Conservation (phyloP, 2,888 invertebrate genomes). For the Epistrophe grossulariae region DNA sequence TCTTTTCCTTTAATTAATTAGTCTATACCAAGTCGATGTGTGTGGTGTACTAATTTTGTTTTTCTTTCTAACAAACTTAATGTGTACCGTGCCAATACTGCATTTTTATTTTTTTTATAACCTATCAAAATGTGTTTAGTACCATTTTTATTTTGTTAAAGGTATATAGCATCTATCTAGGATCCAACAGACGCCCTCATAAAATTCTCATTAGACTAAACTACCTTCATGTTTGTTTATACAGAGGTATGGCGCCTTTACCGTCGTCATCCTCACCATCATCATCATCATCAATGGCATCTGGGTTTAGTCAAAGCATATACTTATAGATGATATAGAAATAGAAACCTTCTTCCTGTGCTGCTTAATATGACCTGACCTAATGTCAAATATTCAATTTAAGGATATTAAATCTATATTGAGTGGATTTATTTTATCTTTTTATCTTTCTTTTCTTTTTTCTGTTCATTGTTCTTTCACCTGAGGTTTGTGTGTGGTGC, state of each 20-base stretch:
- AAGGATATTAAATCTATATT: slow-evolving; percentile 29
- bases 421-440: background rate
- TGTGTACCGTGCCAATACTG: background rate
- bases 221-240: too few relatives aligned
- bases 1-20: background rate
- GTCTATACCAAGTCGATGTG: background rate
- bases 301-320: background rate
- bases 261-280: background rate
- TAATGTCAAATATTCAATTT: slow-evolving; percentile 35
- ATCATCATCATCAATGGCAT: slow-evolving; percentile 18
- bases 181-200: background rate
- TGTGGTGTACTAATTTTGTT: background rate
- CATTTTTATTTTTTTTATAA: background rate
- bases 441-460: background rate
- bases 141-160: background rate
- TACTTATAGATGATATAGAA: background rate
- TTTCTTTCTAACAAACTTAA: background rate
- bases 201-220: slow-evolving; percentile 38
- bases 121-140: background rate
- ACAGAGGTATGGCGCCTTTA: background rate
- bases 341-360: background rate
- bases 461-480: background rate
- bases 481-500: background rate
- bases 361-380: background rate
- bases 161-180: background rate